phyloP scores from a whole-genome alignment of 2,888 invertebrate species.

The Conops quadrifasciatus region DNA sequence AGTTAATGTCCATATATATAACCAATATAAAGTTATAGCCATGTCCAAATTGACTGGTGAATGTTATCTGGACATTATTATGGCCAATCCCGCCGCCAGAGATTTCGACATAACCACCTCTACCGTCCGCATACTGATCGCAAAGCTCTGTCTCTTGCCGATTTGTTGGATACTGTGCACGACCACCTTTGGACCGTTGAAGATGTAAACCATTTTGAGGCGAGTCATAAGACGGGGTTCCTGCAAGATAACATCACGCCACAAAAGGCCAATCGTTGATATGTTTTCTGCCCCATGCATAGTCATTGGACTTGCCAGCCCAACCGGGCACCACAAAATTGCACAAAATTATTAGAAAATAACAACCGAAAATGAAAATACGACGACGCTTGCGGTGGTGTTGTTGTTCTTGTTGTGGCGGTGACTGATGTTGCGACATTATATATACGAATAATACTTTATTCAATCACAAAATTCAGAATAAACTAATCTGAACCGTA shows the following conservation, averaged over 20 bases:
- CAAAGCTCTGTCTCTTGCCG: conserved; percentile 47
- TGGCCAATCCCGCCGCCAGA: conserved; percentile 63
- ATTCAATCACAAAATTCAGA: no score
- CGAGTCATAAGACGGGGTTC: conserved; percentile 47
- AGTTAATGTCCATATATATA: conserved; percentile 57
- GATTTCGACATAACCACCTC: conserved; percentile 64
- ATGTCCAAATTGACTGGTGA: conserved; percentile 65
- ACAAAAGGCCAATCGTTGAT: conserved; percentile 40
- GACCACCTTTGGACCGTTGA: neutral
- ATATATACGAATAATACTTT: no score
- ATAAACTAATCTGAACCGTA: no score
- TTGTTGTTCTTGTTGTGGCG: no score
- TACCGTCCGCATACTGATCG: conserved; percentile 64
- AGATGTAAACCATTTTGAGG: neutral
- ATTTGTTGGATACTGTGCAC: conserved; percentile 59
- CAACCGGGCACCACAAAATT: no score
- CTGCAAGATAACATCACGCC: conserved; percentile 45
- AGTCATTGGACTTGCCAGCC: no score
- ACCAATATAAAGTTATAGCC: conserved; percentile 65
- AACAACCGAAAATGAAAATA: no score
- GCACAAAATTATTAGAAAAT: no score
- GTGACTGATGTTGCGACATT: no score
- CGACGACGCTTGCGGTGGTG: no score
- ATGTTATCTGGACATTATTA: conserved; percentile 58
- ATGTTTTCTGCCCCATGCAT: neutral